Base-by-base conservation (phyloP, 2,113 vertebrate species). In the Condylura cristata region DNA sequence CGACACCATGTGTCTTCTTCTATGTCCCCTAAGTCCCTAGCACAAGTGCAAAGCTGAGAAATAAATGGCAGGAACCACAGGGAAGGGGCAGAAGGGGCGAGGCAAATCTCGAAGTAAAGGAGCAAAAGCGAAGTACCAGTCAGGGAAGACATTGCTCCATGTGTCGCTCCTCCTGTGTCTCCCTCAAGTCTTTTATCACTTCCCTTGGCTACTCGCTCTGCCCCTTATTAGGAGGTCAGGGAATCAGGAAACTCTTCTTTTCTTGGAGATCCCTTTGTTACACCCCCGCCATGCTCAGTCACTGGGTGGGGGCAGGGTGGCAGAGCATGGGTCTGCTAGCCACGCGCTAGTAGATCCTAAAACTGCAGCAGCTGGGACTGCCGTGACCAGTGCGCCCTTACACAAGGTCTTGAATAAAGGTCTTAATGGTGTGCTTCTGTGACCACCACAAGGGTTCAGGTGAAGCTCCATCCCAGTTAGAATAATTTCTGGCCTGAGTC, bases 401-500 rank as follows among this genome's bases (percentile, higher is more conserved):
- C 58, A 41, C 7, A 90, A 32, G 7, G 41, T 66, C 44, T 39
- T n/a, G 30, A 79, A 95, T 22, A n/a, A 5, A 68, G 26, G 18
- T 63, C 7, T 89, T 24, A 75, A 46, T 44, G 51, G 20, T 41
- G 3, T 51, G 63, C 26, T 26, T 90, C 20, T 17, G 10, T 46
- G 41, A 18, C 20, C 8, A 72, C 8, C 18, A 18, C 16, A 51
- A 81, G 3, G 9, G 32, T 8, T 7, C 28, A 79, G 26, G 28
- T 28, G 76, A 85, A 88, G n/a, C 4, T 90, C 20, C 20, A 90
- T 78, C 37, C 4, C 24, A 48, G 44, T 58, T 11, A 74, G 28
- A 86, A 70, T 30, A 75, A 37, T 85, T 93, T 37, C 66, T 90
- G 2, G 39, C 72, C 60, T 94, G 53, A 63, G 61, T 81, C 41